These are phyloP conservation scores for Asarcornis scutulata DNA, from an alignment of 2,113 vertebrate genomes.

Conservation along the genomic window DNA sequence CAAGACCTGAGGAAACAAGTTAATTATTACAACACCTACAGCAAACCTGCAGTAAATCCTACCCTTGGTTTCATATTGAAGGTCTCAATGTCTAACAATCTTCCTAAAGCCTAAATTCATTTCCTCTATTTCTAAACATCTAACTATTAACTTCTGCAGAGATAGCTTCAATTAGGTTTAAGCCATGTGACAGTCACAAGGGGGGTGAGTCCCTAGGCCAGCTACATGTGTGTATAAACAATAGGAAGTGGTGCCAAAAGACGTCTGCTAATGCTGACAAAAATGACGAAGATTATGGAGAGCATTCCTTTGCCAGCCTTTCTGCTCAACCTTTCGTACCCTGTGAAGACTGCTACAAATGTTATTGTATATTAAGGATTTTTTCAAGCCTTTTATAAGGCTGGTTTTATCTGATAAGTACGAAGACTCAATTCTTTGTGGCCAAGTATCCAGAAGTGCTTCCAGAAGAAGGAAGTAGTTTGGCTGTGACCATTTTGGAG, in stretches of 20 bases:
- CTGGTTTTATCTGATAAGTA: not conserved
- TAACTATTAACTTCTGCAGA: not conserved
- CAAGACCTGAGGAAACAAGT: not conserved
- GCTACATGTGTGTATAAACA: not conserved
- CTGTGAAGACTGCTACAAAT: not conserved
- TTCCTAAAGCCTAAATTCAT: not conserved
- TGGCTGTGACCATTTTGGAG: not conserved
- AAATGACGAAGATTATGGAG: not conserved
- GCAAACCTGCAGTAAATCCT: not conserved
- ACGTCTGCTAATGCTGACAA: not conserved
- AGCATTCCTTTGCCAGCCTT: not conserved
- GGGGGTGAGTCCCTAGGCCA: not conserved
- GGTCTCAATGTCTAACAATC: not conserved
- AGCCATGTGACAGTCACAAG: not conserved
- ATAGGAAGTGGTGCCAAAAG: not conserved
- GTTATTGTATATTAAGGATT: not conserved
- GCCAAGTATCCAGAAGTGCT: not conserved
- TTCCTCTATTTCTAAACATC: not conserved
- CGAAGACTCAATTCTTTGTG: not conserved
- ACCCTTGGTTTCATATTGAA: not conserved
- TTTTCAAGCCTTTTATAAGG: not conserved
- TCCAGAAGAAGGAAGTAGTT: not conserved
- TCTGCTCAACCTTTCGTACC: not conserved
- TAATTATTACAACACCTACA: not conserved
- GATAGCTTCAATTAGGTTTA: not conserved